Base-by-base conservation (phyloP, 1,140 invertebrate genomes). In the Drosophila aff. region DNA sequence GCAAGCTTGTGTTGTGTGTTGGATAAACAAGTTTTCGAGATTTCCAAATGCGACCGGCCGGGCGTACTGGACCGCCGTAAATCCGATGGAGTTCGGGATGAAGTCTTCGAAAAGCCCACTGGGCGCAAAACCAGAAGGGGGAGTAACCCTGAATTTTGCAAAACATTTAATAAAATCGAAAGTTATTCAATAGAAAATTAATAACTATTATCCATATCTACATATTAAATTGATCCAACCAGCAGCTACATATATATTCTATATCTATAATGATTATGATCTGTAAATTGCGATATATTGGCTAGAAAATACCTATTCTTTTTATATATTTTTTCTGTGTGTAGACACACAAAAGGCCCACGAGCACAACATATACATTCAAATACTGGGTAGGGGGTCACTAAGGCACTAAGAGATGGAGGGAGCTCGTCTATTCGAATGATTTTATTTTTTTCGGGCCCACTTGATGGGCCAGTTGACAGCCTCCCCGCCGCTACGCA, bases 21-120 rank as follows among this genome's bases (percentile, higher is more conserved):
- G 85, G 80, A 89, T 89, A 89, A 89, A 89, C 85, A 89, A 89
- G 85, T 89, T 89, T 87, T 90, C 41, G 67, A 89, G 78, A 89
- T 89, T 89, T 91, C 85, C 85, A 90, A 89, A 90, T 79, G 84
- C 84, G 85, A 73, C 84, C 77, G 71, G 76, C 85, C 78, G 67
- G 73, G 78, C 38, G 53, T 64, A 68, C 69, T 76, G 75, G 81
- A 72, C 57, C 38, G 60, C 52, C 61, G 71, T 74, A 53, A 52
- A 62, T 43, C 60, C 28, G 36, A 58, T 49, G 36, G 44, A 44
- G 60, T 43, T 31, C 58, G 65, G 43, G 61, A 73, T 36, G 38
- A 43, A 58, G 36, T 15, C 10, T 47, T 21, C 36, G 6, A 28
- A 47, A 28, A 13, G 49, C 43, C 53, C 43, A 81, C 41, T 47